Evolutionary conservation across 1,140 invertebrate genomes (phyloP).

Genomic region (Littorina saxatilis): DNA sequence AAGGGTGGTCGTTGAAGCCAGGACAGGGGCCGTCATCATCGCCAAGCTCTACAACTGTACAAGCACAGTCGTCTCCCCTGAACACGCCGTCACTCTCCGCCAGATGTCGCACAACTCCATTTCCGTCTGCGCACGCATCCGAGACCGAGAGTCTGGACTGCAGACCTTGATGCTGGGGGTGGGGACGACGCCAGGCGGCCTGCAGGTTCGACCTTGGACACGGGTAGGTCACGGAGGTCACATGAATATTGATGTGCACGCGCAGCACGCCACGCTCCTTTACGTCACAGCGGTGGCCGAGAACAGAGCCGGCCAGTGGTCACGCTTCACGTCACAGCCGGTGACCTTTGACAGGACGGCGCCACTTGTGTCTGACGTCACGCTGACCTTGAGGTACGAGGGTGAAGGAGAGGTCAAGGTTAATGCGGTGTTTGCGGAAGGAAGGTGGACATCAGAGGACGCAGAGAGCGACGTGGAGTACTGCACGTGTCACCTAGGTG

Average conservation of each 20-base stretch:
- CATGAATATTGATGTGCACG: slow-evolving; percentile 29
- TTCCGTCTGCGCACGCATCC: slow-evolving; percentile 33
- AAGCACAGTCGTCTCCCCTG: not conserved
- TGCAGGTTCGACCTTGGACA: slow-evolving; percentile 35
- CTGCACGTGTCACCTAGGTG: slow-evolving; percentile 43
- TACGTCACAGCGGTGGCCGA: slow-evolving; percentile 36
- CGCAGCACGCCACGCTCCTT: slow-evolving; percentile 39
- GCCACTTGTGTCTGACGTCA: slow-evolving; percentile 29
- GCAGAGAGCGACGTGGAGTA: slow-evolving; percentile 39
- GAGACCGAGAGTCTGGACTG: slow-evolving; percentile 47
- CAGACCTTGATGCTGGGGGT: slow-evolving; percentile 33
- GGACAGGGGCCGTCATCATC: not conserved
- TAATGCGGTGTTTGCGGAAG: not conserved
- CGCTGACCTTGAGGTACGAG: slow-evolving; percentile 28
- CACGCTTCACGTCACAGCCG: slow-evolving; percentile 37
- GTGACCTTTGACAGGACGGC: slow-evolving; percentile 45
- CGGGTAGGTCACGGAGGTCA: slow-evolving; percentile 22
- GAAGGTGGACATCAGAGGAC: slow-evolving; percentile 39
- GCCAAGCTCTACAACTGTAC: not conserved
- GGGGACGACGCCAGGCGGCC: slow-evolving; percentile 43
- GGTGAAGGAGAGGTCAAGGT: not conserved
- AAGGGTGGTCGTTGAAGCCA: not conserved
- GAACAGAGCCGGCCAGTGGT: slow-evolving; percentile 42
- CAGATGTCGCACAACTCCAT: slow-evolving; percentile 42
- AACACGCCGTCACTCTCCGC: slow-evolving; percentile 9